Percentiles rank a stretch among this genome's conserved stretches.
These are phyloP conservation scores for Mesorhabditis sp. DNA, from an alignment of 2,888 invertebrate genomes.

Conservation along the genomic window DNA sequence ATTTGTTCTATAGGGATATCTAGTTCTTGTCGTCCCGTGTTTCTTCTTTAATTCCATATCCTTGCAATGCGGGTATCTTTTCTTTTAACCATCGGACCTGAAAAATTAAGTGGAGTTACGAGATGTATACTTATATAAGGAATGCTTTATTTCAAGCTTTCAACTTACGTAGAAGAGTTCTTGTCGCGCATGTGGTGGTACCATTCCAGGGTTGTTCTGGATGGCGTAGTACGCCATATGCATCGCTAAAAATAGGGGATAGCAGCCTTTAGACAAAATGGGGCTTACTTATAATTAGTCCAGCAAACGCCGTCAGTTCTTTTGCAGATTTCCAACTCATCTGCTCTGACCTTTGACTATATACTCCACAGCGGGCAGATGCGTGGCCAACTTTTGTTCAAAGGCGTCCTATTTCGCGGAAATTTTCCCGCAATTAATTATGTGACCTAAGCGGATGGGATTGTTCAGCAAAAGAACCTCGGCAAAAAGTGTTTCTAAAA, in stretches of 20 bases:
- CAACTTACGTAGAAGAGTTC: constrained; percentile 1
- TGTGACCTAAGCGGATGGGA: too few species aligned
- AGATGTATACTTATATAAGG: neutral
- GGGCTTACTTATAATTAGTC: neutral
- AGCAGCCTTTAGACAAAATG: neutral
- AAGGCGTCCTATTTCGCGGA: too few species aligned
- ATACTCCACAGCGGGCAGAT: too few species aligned
- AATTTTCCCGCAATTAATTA: too few species aligned
- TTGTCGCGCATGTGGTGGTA: constrained; percentile 1
- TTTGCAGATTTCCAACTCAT: neutral
- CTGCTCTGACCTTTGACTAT: too few species aligned
- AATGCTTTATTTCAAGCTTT: too few species aligned
- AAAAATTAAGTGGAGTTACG: neutral
- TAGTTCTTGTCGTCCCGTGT: neutral
- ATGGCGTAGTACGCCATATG: neutral
- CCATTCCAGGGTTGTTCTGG: neutral
- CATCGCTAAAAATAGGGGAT: constrained; percentile 6
- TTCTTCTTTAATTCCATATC: neutral
- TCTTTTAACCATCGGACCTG: constrained; percentile 6
- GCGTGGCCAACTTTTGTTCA: too few species aligned
- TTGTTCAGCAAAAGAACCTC: too few species aligned
- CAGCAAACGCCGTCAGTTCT: constrained; percentile 2
- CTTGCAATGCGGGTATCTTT: neutral
- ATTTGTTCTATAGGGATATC: neutral
- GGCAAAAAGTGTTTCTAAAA: too few species aligned